Conservation (phyloP, 2,888 invertebrate genomes). For the Heliconius ismenius region DNA sequence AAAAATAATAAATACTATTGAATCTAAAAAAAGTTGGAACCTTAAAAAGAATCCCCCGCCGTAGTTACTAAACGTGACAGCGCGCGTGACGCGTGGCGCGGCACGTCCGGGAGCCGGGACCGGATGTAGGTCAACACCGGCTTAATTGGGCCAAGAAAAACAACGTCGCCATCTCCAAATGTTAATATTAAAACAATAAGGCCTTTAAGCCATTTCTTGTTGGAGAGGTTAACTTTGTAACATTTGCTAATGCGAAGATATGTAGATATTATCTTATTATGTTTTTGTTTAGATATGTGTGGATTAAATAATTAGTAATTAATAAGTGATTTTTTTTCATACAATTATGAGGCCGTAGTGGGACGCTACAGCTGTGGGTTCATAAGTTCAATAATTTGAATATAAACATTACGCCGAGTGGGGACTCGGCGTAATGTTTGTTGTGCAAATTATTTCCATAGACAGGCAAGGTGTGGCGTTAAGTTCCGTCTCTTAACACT, state of each 20-base stretch:
- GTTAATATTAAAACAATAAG: slow-evolving; percentile 30
- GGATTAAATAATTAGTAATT: no score
- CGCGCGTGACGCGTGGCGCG: not conserved
- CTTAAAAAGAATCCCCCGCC: not conserved
- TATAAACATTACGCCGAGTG: no score
- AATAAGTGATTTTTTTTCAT: not conserved
- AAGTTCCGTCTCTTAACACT: no score
- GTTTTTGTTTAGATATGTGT: not conserved
- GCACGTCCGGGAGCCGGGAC: slow-evolving; percentile 29
- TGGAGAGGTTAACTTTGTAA: slow-evolving; percentile 1
- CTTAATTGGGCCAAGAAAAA: slow-evolving; percentile 41
- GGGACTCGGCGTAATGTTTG: no score
- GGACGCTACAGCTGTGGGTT: no score
- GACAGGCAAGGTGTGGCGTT: no score
- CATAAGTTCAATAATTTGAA: no score
- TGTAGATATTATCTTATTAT: not conserved
- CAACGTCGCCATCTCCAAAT: slow-evolving; percentile 25
- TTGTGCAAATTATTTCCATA: no score
- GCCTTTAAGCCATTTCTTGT: slow-evolving; percentile 5
- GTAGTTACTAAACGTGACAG: slow-evolving; percentile 6
- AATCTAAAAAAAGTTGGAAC: not conserved
- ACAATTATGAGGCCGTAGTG: no score
- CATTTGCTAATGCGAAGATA: not conserved
- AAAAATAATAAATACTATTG: not conserved
- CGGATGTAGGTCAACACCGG: slow-evolving; percentile 42